Evolutionary conservation across 2,888 invertebrate genomes (phyloP).

Genomic region (Ellobium chinense): DNA sequence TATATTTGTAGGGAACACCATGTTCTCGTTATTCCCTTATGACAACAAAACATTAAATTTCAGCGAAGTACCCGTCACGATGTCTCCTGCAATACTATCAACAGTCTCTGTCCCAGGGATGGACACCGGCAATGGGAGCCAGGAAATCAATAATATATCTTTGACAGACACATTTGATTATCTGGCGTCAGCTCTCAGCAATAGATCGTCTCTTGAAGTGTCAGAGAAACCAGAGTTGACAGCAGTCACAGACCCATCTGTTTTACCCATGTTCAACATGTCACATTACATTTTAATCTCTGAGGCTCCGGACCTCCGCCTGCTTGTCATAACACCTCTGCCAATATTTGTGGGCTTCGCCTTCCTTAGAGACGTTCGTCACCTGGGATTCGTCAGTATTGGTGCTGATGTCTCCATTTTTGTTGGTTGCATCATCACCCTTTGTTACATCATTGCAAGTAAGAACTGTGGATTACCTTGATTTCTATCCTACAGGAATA

Average conservation of each 20-base stretch:
- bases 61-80: neutral
- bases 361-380: constrained; percentile 68
- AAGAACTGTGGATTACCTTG: too few species aligned
- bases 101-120: neutral
- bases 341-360: constrained; percentile 73
- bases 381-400: constrained; percentile 71
- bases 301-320: constrained; percentile 64
- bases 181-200: neutral
- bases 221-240: neutral
- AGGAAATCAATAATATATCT: neutral
- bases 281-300: constrained; percentile 9
- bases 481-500: too few species aligned
- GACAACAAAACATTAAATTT: constrained; percentile 23
- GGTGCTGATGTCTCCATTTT: constrained; percentile 72
- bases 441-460: constrained; percentile 66
- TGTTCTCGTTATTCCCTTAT: constrained; percentile 68
- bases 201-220: neutral
- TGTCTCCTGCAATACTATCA: neutral
- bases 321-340: constrained; percentile 69
- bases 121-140: neutral
- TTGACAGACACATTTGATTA: neutral
- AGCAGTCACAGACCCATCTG: neutral
- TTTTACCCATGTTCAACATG: neutral
- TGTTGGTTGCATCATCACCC: constrained; percentile 68
- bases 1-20: constrained; percentile 76